phyloP scores from a whole-genome alignment of 1,140 invertebrate species.

The Meteorus sp. region DNA sequence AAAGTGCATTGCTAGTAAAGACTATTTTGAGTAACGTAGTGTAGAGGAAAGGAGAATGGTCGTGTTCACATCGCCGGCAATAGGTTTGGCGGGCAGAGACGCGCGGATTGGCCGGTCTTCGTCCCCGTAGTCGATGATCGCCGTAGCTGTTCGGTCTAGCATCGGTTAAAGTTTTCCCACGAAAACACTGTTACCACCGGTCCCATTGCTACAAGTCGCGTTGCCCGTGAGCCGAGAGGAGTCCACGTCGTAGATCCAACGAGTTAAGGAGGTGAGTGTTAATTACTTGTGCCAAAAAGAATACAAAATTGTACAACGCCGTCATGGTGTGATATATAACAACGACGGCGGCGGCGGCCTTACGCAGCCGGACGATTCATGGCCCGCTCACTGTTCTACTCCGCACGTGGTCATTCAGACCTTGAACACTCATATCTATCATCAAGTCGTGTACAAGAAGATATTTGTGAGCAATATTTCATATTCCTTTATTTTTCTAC shows the following conservation, averaged over 20 bases:
- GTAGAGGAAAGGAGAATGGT: slow-evolving; percentile 6
- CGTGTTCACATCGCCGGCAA: slow-evolving; percentile 4
- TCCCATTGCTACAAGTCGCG: slow-evolving; percentile 33
- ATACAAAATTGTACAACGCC: background rate
- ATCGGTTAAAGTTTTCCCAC: slow-evolving; percentile 43
- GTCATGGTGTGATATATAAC: background rate
- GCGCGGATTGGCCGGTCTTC: slow-evolving; percentile 40
- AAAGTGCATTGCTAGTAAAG: background rate
- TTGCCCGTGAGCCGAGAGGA: slow-evolving; percentile 26
- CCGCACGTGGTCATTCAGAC: slow-evolving; percentile 41
- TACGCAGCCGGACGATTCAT: slow-evolving; percentile 3
- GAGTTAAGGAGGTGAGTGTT: slow-evolving; percentile 32
- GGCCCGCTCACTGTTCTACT: slow-evolving; percentile 31
- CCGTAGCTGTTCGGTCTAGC: slow-evolving; percentile 40
- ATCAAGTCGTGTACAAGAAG: background rate
- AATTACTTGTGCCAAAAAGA: background rate
- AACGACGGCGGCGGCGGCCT: background rate
- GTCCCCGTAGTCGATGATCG: slow-evolving; percentile 41
- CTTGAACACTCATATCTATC: background rate
- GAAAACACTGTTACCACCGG: slow-evolving; percentile 41
- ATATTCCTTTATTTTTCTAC: background rate
- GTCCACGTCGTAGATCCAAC: slow-evolving; percentile 10
- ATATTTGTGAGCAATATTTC: background rate
- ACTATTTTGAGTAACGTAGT: background rate
- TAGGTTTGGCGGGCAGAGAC: slow-evolving; percentile 21